Conservation (phyloP, 2,888 invertebrate genomes). For the Lobophora halterata region DNA sequence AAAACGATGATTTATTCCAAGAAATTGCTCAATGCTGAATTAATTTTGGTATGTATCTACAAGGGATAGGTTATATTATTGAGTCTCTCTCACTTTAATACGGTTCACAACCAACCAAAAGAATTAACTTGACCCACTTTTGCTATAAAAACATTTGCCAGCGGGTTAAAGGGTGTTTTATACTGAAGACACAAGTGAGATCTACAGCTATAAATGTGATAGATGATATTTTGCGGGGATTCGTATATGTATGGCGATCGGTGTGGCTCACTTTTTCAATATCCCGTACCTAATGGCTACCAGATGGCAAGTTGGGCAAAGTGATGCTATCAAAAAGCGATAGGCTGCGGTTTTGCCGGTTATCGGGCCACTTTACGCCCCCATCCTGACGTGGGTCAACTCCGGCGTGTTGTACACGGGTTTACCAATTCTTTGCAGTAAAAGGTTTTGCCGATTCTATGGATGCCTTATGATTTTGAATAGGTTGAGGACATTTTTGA, state of each 20-base stretch:
- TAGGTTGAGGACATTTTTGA: slow-evolving; percentile 16
- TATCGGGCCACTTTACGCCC: slow-evolving; percentile 76
- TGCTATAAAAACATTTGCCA: slow-evolving; percentile 7
- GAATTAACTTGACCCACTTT: slow-evolving; percentile 6
- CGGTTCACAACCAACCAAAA: too few relatives aligned
- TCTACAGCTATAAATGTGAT: slow-evolving; percentile 24
- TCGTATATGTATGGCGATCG: slow-evolving; percentile 46
- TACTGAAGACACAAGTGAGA: slow-evolving; percentile 18
- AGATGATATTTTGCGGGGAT: slow-evolving; percentile 35
- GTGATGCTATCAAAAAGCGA: slow-evolving; percentile 81
- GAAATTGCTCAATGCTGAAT: too few relatives aligned
- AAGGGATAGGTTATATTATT: too few relatives aligned
- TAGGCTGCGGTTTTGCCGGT: slow-evolving; percentile 75
- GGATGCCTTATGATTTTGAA: slow-evolving; percentile 17
- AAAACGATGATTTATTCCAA: too few relatives aligned
- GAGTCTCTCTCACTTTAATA: too few relatives aligned
- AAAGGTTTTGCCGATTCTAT: slow-evolving; percentile 22
- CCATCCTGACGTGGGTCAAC: slow-evolving; percentile 66
- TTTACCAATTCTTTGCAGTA: slow-evolving; percentile 48
- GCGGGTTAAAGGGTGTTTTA: slow-evolving; percentile 10
- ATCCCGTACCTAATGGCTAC: slow-evolving; percentile 76
- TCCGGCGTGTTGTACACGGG: slow-evolving; percentile 55
- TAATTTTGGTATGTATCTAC: too few relatives aligned
- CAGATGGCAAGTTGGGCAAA: slow-evolving; percentile 79
- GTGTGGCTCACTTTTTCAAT: slow-evolving; percentile 75